These are phyloP conservation scores for Oncopeltus fasciatus DNA, from an alignment of 1,140 invertebrate species.

Conservation along the genomic window DNA sequence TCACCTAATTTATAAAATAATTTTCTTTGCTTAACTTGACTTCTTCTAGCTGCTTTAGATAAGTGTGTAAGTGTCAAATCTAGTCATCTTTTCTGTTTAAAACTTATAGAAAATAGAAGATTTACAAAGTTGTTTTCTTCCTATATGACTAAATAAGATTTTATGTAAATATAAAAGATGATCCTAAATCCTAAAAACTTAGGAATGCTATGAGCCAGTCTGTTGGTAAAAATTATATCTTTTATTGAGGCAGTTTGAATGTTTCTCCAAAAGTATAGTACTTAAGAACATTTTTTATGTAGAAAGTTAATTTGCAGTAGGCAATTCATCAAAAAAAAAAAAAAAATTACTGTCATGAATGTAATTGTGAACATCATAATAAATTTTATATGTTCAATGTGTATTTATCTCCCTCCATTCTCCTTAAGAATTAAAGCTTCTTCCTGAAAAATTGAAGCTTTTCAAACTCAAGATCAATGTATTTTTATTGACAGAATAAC, in stretches of 20 bases:
- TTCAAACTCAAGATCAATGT: too few species aligned
- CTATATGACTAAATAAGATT: not conserved
- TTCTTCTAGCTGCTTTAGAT: not conserved
- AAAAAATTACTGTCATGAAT: not conserved
- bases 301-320: not conserved
- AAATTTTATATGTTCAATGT: constrained; percentile 8
- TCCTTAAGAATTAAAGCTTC: too few species aligned
- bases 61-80: not conserved
- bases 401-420: too few species aligned
- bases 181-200: not conserved
- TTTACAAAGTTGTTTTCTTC: not conserved
- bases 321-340: too few species aligned
- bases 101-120: not conserved
- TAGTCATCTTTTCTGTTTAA: not conserved
- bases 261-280: not conserved
- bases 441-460: too few species aligned
- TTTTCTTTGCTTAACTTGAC: not conserved
- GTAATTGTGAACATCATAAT: constrained; percentile 3
- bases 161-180: not conserved
- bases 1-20: not conserved
- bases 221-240: not conserved
- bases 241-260: not conserved
- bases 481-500: too few species aligned
- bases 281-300: constrained; percentile 2
- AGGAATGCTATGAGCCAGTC: too few species aligned